Conservation (phyloP, 2,113 vertebrate genomes). For the Semnornis frantzii region DNA sequence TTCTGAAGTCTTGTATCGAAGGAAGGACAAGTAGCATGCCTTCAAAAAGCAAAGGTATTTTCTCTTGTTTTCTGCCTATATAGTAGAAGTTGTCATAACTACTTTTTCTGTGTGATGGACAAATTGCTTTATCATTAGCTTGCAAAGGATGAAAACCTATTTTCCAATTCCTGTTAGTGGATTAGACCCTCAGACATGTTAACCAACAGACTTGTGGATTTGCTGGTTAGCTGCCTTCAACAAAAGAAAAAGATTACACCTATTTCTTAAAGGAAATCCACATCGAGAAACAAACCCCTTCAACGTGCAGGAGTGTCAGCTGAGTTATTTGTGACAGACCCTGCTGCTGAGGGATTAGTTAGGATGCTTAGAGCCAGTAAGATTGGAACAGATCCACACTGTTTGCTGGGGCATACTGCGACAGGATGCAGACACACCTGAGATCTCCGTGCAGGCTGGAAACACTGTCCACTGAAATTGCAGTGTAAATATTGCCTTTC, state of each 20-base stretch:
- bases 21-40: slow-evolving; percentile 9
- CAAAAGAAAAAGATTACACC: not conserved
- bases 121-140: not conserved
- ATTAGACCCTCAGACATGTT: not conserved
- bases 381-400: not conserved
- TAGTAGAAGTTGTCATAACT: not conserved
- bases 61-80: not conserved
- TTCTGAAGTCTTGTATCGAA: not conserved
- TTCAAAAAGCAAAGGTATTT: slow-evolving; percentile 48
- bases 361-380: not conserved
- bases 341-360: not conserved
- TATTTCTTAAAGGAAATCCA: not conserved
- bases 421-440: not conserved
- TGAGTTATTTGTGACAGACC: not conserved
- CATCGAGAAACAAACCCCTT: not conserved
- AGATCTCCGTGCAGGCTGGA: not conserved
- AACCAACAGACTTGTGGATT: not conserved
- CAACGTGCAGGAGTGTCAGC: not conserved
- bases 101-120: not conserved
- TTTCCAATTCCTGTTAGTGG: not conserved
- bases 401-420: not conserved
- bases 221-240: not conserved
- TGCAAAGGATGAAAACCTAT: not conserved
- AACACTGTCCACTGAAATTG: not conserved
- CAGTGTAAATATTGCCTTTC: not conserved